Evolutionary conservation across 2,113 vertebrate species (phyloP).

Genomic region (Lanius ludovicianus): DNA sequence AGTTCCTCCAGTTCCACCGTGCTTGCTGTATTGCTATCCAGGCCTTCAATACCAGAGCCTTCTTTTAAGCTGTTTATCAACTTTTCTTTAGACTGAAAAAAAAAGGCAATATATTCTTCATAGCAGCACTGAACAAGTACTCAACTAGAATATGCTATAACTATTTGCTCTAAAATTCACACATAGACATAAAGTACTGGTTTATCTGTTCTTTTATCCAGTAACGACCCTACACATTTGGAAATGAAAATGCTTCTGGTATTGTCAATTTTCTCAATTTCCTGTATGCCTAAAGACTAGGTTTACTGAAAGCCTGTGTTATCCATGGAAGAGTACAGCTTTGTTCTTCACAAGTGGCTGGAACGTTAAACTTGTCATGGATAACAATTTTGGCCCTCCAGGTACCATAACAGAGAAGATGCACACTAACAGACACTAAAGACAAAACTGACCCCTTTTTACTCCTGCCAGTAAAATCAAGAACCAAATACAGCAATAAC

Average conservation of each 20-base stretch:
- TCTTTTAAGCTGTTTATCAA: constrained; percentile 97
- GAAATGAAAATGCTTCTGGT: background rate
- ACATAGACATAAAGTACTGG: background rate
- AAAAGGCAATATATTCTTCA: background rate
- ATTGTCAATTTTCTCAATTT: background rate
- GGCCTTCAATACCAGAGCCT: constrained; percentile 90
- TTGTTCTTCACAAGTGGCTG: background rate
- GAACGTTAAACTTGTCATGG: background rate
- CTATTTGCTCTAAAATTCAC: background rate
- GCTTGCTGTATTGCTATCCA: constrained; percentile 80
- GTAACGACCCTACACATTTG: background rate
- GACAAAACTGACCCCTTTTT: background rate
- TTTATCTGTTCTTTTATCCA: background rate
- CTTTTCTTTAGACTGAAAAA: constrained; percentile 94
- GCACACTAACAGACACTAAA: background rate
- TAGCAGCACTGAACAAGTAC: background rate
- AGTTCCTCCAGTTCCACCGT: constrained; percentile 91
- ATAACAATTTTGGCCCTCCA: background rate
- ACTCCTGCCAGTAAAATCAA: background rate
- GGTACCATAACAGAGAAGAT: background rate
- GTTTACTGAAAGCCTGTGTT: background rate
- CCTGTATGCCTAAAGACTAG: background rate
- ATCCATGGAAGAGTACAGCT: background rate
- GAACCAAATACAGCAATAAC: background rate
- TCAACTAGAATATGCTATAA: background rate